Conservation (phyloP, 2,797 vertebrate genomes). For the Enteromius thamalakanensis region DNA sequence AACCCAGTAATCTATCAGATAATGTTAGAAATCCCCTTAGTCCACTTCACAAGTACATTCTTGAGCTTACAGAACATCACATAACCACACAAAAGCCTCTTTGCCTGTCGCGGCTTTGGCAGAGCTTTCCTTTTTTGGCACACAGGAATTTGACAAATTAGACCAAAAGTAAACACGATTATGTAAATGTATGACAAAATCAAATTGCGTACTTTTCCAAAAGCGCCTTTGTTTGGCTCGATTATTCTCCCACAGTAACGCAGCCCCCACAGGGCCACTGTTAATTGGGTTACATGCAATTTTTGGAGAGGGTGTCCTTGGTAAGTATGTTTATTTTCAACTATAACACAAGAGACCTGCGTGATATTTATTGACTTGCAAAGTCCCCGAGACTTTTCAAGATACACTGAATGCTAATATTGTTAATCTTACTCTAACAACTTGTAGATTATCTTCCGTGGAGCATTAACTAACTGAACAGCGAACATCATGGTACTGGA, state of each 20-base stretch:
- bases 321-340: constrained; percentile 30
- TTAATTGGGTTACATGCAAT: constrained; percentile 67
- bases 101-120: constrained; percentile 25
- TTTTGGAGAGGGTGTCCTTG: constrained; percentile 16
- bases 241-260: constrained; percentile 67
- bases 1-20: neutral
- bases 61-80: constrained; percentile 5
- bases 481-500: constrained; percentile 62
- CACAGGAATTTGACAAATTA: constrained; percentile 52
- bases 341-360: neutral
- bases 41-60: constrained; percentile 21
- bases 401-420: neutral
- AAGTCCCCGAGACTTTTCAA: constrained; percentile 1
- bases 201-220: constrained; percentile 69
- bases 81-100: constrained; percentile 39
- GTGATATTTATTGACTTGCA: neutral
- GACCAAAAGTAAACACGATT: constrained; percentile 72
- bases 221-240: constrained; percentile 75
- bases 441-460: neutral
- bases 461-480: neutral
- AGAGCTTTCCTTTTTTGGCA: constrained; percentile 39
- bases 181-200: constrained; percentile 68
- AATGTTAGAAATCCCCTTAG: constrained; percentile 13
- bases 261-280: constrained; percentile 58
- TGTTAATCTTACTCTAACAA: constrained; percentile 3